Conservation (phyloP, 2,113 vertebrate genomes). For the Thunnus maccoyii region DNA sequence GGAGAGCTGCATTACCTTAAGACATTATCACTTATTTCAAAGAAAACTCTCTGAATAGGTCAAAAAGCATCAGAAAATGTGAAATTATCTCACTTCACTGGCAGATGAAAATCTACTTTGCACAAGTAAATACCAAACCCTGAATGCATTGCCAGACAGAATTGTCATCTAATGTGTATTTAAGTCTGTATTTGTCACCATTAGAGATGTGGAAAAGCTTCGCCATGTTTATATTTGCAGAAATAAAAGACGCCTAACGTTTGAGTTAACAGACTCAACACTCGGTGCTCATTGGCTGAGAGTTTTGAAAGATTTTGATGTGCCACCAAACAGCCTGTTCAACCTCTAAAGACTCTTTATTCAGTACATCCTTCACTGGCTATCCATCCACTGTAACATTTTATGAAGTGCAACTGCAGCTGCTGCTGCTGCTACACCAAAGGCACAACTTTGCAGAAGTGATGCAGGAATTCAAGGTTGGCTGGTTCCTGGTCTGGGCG, state of each 20-base stretch:
- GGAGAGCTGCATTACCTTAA: background rate
- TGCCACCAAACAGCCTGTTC: constrained; percentile 63
- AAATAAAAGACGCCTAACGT: constrained; percentile 4
- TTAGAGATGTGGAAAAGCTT: background rate
- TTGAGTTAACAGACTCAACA: background rate
- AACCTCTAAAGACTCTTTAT: constrained; percentile 73
- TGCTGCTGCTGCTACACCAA: constrained; percentile 51
- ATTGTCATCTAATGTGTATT: background rate
- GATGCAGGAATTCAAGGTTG: constrained; percentile 78
- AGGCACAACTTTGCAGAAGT: constrained; percentile 63
- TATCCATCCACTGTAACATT: constrained; percentile 73
- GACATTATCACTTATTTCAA: background rate
- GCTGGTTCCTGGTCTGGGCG: constrained; percentile 69
- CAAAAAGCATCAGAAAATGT: background rate
- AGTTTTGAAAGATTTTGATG: constrained; percentile 59
- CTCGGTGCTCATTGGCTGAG: constrained; percentile 25
- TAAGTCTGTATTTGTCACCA: background rate
- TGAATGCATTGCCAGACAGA: background rate
- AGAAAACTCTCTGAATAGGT: background rate
- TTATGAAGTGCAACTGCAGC: constrained; percentile 78
- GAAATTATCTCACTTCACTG: background rate
- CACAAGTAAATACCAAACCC: background rate
- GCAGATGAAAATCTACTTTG: background rate
- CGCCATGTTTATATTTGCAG: background rate
- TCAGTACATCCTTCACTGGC: constrained; percentile 69